Evolutionary conservation across 2,888 invertebrate genomes (phyloP).

Genomic region (Odontothrips loti): DNA sequence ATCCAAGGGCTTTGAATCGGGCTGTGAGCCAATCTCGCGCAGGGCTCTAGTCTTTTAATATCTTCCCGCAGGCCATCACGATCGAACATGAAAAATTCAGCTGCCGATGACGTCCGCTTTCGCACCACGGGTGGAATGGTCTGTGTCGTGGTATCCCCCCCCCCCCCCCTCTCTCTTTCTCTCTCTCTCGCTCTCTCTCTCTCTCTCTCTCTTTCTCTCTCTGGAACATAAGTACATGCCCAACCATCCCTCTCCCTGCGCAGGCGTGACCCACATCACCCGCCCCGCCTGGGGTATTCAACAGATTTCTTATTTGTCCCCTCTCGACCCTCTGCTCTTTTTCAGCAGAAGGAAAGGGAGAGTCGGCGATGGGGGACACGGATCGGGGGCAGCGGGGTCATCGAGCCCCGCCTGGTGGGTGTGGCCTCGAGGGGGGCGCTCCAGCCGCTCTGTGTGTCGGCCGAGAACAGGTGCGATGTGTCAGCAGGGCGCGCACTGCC

Average conservation of each 20-base stretch:
- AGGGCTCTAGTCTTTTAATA: neutral
- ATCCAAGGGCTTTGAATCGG: neutral
- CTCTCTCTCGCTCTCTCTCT: too few species aligned
- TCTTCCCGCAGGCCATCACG: neutral
- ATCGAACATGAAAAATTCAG: neutral
- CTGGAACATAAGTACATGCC: too few species aligned
- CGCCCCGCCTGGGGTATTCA: neutral
- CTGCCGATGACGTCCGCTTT: neutral
- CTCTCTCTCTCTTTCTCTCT: too few species aligned
- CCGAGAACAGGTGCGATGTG: too few species aligned
- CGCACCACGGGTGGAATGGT: neutral
- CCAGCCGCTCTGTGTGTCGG: too few species aligned
- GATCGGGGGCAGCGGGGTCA: neutral
- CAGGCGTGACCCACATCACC: too few species aligned
- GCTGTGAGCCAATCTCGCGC: neutral
- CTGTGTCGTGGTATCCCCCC: neutral
- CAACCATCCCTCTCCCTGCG: too few species aligned
- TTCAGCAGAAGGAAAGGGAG: neutral
- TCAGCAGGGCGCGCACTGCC: too few species aligned
- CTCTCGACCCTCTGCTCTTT: neutral
- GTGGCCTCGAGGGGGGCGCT: too few species aligned
- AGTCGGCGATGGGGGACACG: neutral
- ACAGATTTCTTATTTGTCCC: constrained; percentile 17
- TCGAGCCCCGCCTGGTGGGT: neutral
- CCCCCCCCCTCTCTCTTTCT: too few species aligned